Conservation (phyloP, 2,113 vertebrate genomes). For the Seriola dumerili region DNA sequence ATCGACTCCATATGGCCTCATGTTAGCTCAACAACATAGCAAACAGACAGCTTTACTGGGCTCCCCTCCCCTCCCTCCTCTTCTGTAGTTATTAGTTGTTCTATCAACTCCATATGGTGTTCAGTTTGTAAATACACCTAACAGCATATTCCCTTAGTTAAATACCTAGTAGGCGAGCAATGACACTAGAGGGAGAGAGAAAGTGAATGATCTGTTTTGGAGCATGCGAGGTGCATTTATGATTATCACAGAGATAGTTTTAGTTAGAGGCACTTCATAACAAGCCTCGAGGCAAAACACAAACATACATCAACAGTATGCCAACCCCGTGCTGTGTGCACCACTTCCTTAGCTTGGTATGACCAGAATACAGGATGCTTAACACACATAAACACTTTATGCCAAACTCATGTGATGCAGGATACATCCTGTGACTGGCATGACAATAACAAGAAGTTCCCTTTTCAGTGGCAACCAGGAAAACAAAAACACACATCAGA, state of each 20-base stretch:
- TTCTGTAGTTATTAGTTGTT: slow-evolving; percentile 62
- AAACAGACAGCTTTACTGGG: slow-evolving; percentile 44
- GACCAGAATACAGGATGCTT: slow-evolving; percentile 25
- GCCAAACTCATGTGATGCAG: slow-evolving; percentile 34
- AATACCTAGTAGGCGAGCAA: slow-evolving; percentile 19
- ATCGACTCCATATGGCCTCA: slow-evolving; percentile 67
- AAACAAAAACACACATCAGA: neutral
- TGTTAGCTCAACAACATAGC: slow-evolving; percentile 51
- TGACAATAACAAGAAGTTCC: slow-evolving; percentile 28
- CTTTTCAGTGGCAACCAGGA: slow-evolving; percentile 5
- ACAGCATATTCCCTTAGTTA: slow-evolving; percentile 24
- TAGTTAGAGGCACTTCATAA: slow-evolving; percentile 19
- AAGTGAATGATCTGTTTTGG: neutral
- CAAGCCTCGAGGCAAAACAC: neutral
- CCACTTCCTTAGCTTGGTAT: slow-evolving; percentile 21
- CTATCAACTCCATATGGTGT: slow-evolving; percentile 66
- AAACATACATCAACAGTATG: neutral
- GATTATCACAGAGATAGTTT: neutral
- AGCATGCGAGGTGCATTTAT: neutral
- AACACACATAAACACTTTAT: slow-evolving; percentile 5
- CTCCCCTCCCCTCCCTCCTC: slow-evolving; percentile 21
- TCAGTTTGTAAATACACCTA: slow-evolving; percentile 48
- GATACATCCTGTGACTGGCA: slow-evolving; percentile 9
- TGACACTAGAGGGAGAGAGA: slow-evolving; percentile 4
- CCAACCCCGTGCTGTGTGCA: slow-evolving; percentile 12